These are phyloP conservation scores for Calliphora vomitoria DNA, from an alignment of 2,888 invertebrate species.

Conservation along the genomic window DNA sequence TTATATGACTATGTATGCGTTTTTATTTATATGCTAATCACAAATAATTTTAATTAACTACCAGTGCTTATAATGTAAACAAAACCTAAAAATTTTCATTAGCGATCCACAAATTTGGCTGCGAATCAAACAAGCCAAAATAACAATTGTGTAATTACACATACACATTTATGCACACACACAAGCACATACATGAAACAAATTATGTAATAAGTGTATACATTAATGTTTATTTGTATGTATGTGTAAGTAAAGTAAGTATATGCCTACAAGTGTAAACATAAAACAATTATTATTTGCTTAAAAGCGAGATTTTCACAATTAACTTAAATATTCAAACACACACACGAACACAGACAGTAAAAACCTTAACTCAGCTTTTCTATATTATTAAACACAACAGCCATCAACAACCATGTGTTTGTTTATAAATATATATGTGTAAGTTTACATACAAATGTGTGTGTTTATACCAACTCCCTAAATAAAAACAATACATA, in stretches of 20 bases:
- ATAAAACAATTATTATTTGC: slow-evolving; percentile 74
- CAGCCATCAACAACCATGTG: neutral
- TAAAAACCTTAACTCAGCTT: slow-evolving; percentile 48
- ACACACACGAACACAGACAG: neutral
- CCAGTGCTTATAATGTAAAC: slow-evolving; percentile 71
- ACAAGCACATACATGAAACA: slow-evolving; percentile 22
- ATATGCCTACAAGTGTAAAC: slow-evolving; percentile 31
- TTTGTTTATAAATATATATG: neutral
- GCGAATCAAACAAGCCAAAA: slow-evolving; percentile 70
- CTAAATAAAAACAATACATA: slow-evolving; percentile 39
- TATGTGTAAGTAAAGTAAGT: neutral
- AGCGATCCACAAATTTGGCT: slow-evolving; percentile 73
- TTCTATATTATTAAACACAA: slow-evolving; percentile 47
- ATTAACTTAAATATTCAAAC: slow-evolving; percentile 66
- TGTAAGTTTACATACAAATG: too few relatives aligned
- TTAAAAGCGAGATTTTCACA: slow-evolving; percentile 72
- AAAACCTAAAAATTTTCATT: slow-evolving; percentile 71
- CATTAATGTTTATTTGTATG: neutral
- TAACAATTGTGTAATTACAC: slow-evolving; percentile 70
- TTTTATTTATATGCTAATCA: slow-evolving; percentile 70
- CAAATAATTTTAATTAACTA: slow-evolving; percentile 74
- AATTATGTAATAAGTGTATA: slow-evolving; percentile 44
- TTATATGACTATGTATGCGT: neutral
- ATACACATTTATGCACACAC: slow-evolving; percentile 26
- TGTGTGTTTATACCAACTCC: neutral